Base-by-base conservation (phyloP, 2,113 vertebrate genomes). In the Tetraodon nigroviridis region DNA sequence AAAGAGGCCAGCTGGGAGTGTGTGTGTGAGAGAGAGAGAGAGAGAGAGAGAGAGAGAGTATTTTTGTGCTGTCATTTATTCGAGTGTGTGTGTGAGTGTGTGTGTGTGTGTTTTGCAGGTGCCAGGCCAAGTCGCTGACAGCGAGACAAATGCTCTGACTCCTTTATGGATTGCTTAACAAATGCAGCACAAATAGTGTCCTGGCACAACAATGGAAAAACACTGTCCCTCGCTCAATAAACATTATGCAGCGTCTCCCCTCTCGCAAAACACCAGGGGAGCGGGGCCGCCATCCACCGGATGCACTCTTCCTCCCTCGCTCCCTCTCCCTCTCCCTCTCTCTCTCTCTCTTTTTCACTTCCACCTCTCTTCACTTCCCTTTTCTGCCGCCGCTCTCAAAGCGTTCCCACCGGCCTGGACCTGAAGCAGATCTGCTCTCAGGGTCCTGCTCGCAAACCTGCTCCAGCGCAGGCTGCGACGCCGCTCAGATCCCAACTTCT, bases 121-220 rank as follows among this genome's bases (percentile, higher is more conserved):
- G 55, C 37, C 63, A 73, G 65, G 68, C 71, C 64, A 64, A 76
- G 75, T 54, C 51, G 20, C 71, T 79, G 82, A 81, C 81, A 87
- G 73, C 54, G 80, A 86, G 86, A 85, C 82, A 84, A 88, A 88
- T 77, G 83, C 73, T 71, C 64, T 20, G 69, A 82, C 76, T 82
- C 78, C 58, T 87, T 85, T 81, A 82, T 82, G 80, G 82, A 86
- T 86, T 78, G 79, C 72, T 77, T 77, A 70, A 83, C 83, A 87
- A 83, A 81, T 46, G 67, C 78, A 64, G 79, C 67, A 69, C 76
- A 83, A 83, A 80, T 64, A 72, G 80, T 44, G 59, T 19, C 70
- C 64, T 66, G 66, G 71, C 74, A 69, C 74, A 83, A 85, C 83
- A 86, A 87, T 84, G 69, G 73, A 83, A 79, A 84, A 83, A 81